phyloP scores from a whole-genome alignment of 2,113 vertebrate species.

The Paralichthys olivaceus region DNA sequence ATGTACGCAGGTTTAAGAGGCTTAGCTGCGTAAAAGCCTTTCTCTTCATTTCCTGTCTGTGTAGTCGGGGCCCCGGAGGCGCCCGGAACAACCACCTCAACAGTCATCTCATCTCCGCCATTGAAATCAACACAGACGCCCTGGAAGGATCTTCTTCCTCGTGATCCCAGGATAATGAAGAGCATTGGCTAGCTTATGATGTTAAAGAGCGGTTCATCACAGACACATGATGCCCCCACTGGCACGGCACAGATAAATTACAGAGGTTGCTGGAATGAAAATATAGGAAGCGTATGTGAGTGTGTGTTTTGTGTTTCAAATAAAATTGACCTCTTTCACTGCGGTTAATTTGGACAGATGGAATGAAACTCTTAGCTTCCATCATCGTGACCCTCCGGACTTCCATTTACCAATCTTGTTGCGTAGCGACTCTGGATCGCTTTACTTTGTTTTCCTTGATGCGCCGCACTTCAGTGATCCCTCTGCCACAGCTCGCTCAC shows the following conservation, averaged over 20 bases:
- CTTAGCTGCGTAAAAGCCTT: constrained; percentile 51
- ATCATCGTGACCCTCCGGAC: not conserved
- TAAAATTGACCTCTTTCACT: constrained; percentile 4
- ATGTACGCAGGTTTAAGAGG: constrained; percentile 39
- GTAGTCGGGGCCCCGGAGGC: constrained; percentile 21
- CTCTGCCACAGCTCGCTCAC: no score
- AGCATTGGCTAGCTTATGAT: constrained; percentile 38
- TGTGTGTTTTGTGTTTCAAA: not conserved
- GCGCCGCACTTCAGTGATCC: no score
- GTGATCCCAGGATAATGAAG: constrained; percentile 50
- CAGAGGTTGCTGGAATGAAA: constrained; percentile 7
- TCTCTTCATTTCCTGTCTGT: constrained; percentile 53
- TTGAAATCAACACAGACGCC: constrained; percentile 42
- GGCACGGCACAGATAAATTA: not conserved
- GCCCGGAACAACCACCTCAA: constrained; percentile 21
- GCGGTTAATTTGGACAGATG: not conserved
- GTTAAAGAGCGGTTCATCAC: constrained; percentile 49
- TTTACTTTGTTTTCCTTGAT: no score
- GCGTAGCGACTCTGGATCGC: no score
- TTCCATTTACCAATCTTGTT: no score
- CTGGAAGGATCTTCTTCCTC: constrained; percentile 21
- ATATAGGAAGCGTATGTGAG: not conserved
- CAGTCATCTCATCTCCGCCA: constrained; percentile 39
- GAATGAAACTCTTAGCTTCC: not conserved
- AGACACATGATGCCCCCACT: not conserved